Percentiles rank a stretch among this genome's conserved stretches.
Evolutionary conservation across 1,140 invertebrate species (phyloP).

Genomic region (Bombus picipes): DNA sequence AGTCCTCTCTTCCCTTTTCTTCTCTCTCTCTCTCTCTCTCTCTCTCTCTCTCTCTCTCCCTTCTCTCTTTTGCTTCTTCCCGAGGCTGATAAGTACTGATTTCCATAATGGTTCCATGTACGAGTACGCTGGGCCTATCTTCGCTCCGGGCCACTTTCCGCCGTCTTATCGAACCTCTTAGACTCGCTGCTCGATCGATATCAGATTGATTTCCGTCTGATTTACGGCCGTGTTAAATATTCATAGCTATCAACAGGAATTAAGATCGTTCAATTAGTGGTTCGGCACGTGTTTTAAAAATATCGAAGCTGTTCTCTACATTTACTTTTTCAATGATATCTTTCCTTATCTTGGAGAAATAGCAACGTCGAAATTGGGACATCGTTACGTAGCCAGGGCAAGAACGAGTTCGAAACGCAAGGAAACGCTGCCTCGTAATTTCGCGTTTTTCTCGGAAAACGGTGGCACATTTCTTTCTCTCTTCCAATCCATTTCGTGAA

Average conservation of each 20-base stretch:
- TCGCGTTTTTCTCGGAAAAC: neutral
- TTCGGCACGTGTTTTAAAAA: neutral
- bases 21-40: neutral
- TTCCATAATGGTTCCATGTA: conserved; percentile 74
- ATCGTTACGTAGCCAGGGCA: neutral
- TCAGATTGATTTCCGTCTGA: conserved; percentile 18
- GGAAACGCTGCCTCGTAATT: too few species aligned
- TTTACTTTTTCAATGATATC: neutral
- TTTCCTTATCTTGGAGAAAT: neutral
- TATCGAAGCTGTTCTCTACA: too few species aligned
- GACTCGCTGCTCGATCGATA: conserved; percentile 13
- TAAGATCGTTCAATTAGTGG: conserved; percentile 2
- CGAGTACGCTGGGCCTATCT: conserved; percentile 65
- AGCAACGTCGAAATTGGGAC: neutral
- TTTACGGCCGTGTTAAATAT: neutral
- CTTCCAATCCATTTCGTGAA: neutral
- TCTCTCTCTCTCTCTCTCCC: neutral
- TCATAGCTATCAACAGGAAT: conserved; percentile 4
- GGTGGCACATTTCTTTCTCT: neutral
- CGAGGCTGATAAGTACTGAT: conserved; percentile 71
- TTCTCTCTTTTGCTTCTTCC: neutral
- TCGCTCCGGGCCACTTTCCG: conserved; percentile 27
- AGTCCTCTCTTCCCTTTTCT: conserved; percentile 40
- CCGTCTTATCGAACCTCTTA: conserved; percentile 20
- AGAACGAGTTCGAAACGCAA: neutral